Percentiles rank a stretch among this genome's conserved stretches.
These are phyloP conservation scores for Alethe castanea DNA, from an alignment of 2,113 vertebrate genomes.

Conservation along the genomic window DNA sequence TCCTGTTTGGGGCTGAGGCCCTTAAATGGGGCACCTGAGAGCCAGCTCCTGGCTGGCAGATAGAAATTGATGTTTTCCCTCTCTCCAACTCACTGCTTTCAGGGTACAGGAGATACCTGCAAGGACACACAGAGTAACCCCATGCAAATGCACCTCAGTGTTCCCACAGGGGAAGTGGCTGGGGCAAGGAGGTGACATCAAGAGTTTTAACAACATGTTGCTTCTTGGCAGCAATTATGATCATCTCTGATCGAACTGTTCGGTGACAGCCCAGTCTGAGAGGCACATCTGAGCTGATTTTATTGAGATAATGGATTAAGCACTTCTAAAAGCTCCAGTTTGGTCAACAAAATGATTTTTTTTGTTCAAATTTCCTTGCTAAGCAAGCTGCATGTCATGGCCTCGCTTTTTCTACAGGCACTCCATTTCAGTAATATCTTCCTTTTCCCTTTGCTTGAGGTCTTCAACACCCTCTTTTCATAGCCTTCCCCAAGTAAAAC, in stretches of 20 bases:
- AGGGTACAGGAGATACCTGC: accelerated
- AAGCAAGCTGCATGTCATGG: accelerated
- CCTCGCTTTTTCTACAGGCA: not conserved
- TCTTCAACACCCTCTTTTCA: not conserved
- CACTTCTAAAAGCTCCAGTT: not conserved
- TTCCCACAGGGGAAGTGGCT: accelerated
- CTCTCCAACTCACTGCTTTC: accelerated
- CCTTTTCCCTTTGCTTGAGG: not conserved
- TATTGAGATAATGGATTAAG: constrained; percentile 44
- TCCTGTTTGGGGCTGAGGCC: not conserved
- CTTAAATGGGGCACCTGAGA: not conserved
- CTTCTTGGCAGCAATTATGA: not conserved
- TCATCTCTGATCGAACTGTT: constrained; percentile 22
- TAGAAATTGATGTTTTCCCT: not conserved
- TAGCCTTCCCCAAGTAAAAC: not conserved
- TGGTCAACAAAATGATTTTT: constrained; percentile 7
- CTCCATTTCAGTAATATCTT: not conserved
- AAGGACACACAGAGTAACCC: not conserved
- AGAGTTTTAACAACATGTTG: not conserved
- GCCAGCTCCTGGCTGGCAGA: not conserved
- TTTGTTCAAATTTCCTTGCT: not conserved
- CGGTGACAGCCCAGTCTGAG: constrained; percentile 7
- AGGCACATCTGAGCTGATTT: constrained; percentile 30
- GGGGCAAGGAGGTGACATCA: not conserved
- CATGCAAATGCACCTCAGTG: accelerated